Percentiles rank a stretch among this genome's conserved stretches.
Conservation (phyloP, 2,113 vertebrate genomes). For the Pachycephala philippinensis region DNA sequence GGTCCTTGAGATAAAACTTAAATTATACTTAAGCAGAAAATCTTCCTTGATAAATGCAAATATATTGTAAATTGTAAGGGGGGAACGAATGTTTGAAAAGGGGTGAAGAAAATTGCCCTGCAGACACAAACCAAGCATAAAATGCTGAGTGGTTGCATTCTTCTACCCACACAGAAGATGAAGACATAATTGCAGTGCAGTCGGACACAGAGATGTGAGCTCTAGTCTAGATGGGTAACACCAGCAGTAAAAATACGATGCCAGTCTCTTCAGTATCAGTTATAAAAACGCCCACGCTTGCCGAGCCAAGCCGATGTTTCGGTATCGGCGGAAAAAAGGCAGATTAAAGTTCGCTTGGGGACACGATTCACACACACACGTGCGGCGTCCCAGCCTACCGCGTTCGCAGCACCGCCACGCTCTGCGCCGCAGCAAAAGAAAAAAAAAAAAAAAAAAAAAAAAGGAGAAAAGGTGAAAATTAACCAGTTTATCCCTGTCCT, state of each 20-base stretch:
- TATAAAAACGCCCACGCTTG: neutral
- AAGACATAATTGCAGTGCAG: conserved; percentile 33
- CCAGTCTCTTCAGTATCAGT: neutral
- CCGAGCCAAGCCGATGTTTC: neutral
- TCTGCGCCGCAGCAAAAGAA: neutral
- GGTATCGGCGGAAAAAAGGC: neutral
- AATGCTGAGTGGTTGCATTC: neutral
- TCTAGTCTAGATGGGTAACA: neutral
- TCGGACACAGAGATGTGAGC: neutral
- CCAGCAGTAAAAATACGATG: neutral
- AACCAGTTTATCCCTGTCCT: neutral
- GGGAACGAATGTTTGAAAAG: neutral
- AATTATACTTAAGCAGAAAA: neutral
- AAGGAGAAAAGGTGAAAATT: neutral
- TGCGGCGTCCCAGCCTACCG: neutral
- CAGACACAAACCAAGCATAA: neutral
- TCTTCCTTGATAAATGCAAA: neutral
- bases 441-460: neutral
- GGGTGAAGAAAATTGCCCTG: neutral
- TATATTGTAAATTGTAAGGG: neutral
- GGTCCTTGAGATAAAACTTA: neutral
- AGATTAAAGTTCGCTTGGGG: neutral
- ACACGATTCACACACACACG: fast-evolving
- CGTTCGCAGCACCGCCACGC: neutral
- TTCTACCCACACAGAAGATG: neutral